Percentiles rank a stretch among this genome's conserved stretches.
Conservation (phyloP, 2,113 vertebrate genomes). For the Psilopsiagon aurifrons region DNA sequence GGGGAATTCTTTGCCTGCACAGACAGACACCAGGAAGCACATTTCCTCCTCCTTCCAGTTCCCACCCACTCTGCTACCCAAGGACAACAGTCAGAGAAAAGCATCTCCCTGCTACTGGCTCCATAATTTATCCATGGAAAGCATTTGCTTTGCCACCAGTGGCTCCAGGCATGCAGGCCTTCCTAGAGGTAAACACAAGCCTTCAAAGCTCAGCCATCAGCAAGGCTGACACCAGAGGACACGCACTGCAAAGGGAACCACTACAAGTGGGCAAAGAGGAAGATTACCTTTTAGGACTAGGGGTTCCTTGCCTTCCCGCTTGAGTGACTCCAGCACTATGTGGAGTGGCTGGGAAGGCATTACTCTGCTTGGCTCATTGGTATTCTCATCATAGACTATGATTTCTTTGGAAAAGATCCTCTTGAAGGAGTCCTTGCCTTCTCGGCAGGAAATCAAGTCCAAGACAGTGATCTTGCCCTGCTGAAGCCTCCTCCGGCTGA, state of each 20-base stretch:
- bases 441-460: conserved; percentile 95
- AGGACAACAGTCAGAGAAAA: background rate
- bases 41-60: background rate
- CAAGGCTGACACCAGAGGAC: background rate
- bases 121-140: background rate
- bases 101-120: background rate
- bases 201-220: background rate
- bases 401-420: conserved; percentile 99
- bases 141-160: background rate
- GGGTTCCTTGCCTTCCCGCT: conserved; percentile 95
- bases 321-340: conserved; percentile 93
- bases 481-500: conserved; percentile 94
- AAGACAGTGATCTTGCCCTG: conserved; percentile 98
- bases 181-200: background rate
- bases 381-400: conserved; percentile 96
- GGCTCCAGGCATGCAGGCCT: background rate
- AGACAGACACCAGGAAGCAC: conserved; percentile 34
- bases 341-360: conserved; percentile 91
- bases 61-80: background rate
- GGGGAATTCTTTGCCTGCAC: conserved; percentile 47
- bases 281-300: conserved; percentile 94
- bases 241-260: background rate
- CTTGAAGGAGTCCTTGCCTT: conserved; percentile 96
- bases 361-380: conserved; percentile 89
- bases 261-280: fast-evolving